Evolutionary conservation across 2,113 vertebrate species (phyloP).

Genomic region (Microcebus griseorufus): DNA sequence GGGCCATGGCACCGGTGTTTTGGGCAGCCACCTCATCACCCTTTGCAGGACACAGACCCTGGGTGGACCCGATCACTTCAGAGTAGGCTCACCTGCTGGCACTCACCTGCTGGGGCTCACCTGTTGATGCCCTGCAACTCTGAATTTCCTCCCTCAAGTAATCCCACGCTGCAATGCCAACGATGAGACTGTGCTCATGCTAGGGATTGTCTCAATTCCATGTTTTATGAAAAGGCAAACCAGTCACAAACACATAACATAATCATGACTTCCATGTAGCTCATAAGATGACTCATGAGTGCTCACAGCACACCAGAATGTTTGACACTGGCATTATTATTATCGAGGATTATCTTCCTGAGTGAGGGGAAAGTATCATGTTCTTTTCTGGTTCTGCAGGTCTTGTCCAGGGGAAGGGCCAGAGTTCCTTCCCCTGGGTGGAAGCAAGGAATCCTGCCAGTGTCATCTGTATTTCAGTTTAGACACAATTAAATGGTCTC

Average conservation of each 20-base stretch:
- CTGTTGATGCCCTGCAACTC: background rate
- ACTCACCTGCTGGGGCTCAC: no score
- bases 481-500: background rate
- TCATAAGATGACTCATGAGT: background rate
- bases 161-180: background rate
- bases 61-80: background rate
- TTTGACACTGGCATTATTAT: no score
- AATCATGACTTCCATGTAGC: background rate
- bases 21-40: background rate
- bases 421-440: background rate
- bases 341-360: rapidly evolving
- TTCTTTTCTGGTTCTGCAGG: background rate
- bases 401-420: no score
- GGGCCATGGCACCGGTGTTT: no score
- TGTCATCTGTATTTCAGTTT: rapidly evolving
- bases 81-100: no score
- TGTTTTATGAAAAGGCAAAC: background rate
- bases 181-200: background rate
- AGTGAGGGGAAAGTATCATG: rapidly evolving
- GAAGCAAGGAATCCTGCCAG: background rate
- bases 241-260: background rate
- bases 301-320: background rate
- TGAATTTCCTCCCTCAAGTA: background rate
- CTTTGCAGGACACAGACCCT: background rate
- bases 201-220: background rate